Evolutionary conservation across 2,888 invertebrate genomes (phyloP), one percentile per base, ranked within the genome.

Genomic region (Drosophila cracens): DNA sequence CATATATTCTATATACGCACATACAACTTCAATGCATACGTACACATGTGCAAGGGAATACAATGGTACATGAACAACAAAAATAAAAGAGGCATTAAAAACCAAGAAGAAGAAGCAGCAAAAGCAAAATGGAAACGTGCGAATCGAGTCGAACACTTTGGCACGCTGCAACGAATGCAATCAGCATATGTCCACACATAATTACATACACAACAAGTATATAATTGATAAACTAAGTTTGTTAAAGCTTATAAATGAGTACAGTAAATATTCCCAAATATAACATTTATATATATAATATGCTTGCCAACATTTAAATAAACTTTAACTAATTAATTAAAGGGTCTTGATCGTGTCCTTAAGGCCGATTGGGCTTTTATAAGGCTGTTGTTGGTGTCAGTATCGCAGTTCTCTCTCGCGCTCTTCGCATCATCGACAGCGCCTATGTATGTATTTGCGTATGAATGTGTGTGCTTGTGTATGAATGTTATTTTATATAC

Each of bases 351-450:
- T 10, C 16, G 4, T 21, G 16, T 1, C 27, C 18, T 13, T 11
- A 21, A 51, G 25, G 18, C 60, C 43, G 27, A 36, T 21, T n/a
- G 4, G 8, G 46, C 31, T 58, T 62, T 54, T 51, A 25, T 31
- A 21, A 40, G 38, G 25, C 34, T 65, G 74, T 62, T 68, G 43
- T 63, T 78, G 67, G 67, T 75, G 70, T 49, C 66, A 62, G 61
- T 80, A 69, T 83, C 29, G 52, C 60, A 43, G 69, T 70, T 67
- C 51, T 65, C 46, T 56, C 74, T 63, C 67, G 53, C 48, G 63
- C 70, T 86, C 81, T 82, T 81, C 75, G 64, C 72, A 70, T 87
- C 79, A 62, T 68, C 75, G 57, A 64, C 81, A 58, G 74, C 84
- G 66, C 68, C 60, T 83, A 27, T 60, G 13, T 40, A 51, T 67